These are phyloP conservation scores for Sepiola atlantica DNA, from an alignment of 2,888 invertebrate genomes.

Conservation along the genomic window DNA sequence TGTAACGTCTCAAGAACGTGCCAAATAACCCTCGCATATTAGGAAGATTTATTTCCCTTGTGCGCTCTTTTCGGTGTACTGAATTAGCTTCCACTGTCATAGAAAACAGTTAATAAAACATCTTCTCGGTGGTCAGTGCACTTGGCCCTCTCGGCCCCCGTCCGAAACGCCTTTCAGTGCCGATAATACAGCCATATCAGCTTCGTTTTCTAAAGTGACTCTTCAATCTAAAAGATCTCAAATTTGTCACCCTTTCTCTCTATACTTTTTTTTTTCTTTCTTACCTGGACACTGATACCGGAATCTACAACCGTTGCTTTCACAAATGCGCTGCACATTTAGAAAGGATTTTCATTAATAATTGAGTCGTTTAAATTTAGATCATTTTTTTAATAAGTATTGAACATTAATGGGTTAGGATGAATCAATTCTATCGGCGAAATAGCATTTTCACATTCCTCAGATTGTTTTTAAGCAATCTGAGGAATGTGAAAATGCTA, in stretches of 20 bases:
- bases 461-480: no score
- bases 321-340: not conserved
- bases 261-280: no score
- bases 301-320: not conserved
- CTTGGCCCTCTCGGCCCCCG: not conserved
- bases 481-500: no score
- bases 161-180: not conserved
- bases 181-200: not conserved
- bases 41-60: not conserved
- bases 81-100: not conserved
- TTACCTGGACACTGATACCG: no score
- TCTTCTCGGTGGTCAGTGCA: not conserved
- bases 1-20: not conserved
- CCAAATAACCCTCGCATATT: conserved; percentile 7
- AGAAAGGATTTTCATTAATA: not conserved
- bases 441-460: no score
- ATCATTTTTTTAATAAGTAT: no score
- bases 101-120: conserved; percentile 24
- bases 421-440: no score
- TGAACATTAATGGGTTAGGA: no score
- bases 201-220: not conserved
- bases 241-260: not conserved
- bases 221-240: not conserved
- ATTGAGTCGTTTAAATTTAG: no score
- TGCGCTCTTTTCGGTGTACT: not conserved